Evolutionary conservation across 2,888 invertebrate genomes (phyloP).

Genomic region (Drosophila paramelanica): DNA sequence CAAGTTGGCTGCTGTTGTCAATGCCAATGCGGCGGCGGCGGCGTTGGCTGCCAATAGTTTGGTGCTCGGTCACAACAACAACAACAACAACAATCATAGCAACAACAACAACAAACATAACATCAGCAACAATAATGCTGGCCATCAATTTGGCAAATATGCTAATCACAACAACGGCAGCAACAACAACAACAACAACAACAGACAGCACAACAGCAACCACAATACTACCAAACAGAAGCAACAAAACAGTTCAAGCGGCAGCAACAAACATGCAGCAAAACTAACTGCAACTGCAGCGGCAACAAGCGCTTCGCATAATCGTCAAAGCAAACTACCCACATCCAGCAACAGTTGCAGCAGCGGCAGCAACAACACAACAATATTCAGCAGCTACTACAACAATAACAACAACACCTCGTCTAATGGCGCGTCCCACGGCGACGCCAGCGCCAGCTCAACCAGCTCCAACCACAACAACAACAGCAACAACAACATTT

Average conservation of each 20-base stretch:
- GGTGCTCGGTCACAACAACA: slow-evolving; percentile 60
- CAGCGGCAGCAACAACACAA: not conserved
- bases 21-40: slow-evolving; percentile 77
- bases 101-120: slow-evolving; percentile 38
- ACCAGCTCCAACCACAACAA: slow-evolving; percentile 46
- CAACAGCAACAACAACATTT: slow-evolving; percentile 52
- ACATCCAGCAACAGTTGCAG: not conserved
- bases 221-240: slow-evolving; percentile 52
- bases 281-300: not conserved
- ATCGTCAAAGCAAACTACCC: not conserved
- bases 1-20: slow-evolving; percentile 83
- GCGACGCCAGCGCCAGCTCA: slow-evolving; percentile 42
- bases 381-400: slow-evolving; percentile 10
- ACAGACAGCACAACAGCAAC: slow-evolving; percentile 41
- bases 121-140: slow-evolving; percentile 37
- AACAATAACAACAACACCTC: slow-evolving; percentile 28
- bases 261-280: not conserved
- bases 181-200: slow-evolving; percentile 25
- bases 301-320: slow-evolving; percentile 11
- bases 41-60: slow-evolving; percentile 73
- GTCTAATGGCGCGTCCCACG: slow-evolving; percentile 29
- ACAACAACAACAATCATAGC: slow-evolving; percentile 42
- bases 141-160: slow-evolving; percentile 48
- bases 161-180: slow-evolving; percentile 41
- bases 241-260: slow-evolving; percentile 48